Base-by-base conservation (phyloP, 2,113 vertebrate genomes). In the Harpagus bidentatus region DNA sequence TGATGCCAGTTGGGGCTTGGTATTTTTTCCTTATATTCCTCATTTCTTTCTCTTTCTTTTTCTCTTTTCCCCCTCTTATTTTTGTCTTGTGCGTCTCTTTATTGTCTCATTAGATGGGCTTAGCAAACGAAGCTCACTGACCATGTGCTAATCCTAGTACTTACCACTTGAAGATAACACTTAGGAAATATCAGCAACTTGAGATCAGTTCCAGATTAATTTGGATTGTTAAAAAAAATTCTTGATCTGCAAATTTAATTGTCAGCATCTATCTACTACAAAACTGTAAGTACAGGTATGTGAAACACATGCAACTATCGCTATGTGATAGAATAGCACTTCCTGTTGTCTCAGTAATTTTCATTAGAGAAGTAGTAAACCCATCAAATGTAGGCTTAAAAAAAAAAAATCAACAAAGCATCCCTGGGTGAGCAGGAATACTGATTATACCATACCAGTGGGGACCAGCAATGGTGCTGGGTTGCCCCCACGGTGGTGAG, bases 381-480 rank as follows among this genome's bases (percentile, higher is more conserved):
- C 50, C 28, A 31, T 26, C 38, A 38, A 76, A 36, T 2, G 13
- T 25, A 23, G 10, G 53, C 21, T 31, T 53, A 40, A 13, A 69
- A 61, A 29, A 21, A n/a, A 47, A 31, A 34, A 31, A 11, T 13
- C 13, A 34, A 17, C 23, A 20, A 20, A 47, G 20, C 12, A 14
- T 9, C n/a, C 50, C 61, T 2, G 29, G 42, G 42, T 11, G 71
- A 66, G 82, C 42, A 29, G 71, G 28, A 32, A 48, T 16, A 12
- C 59, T 6, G 48, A 29, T 5, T 6, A 5, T 7, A 28, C 53
- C n/a, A 4, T 2, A 5, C 13, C 43, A 13, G n/a, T 2, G 42
- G 16, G n/a, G 67, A 31, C 45, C 55, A 22, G 81, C 38, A 15
- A 3, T 16, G 82, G 56, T 72, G 80, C 80, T 28, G 80, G 40